Evolutionary conservation across 1,140 invertebrate genomes (phyloP).

Genomic region (Colletes gigas): DNA sequence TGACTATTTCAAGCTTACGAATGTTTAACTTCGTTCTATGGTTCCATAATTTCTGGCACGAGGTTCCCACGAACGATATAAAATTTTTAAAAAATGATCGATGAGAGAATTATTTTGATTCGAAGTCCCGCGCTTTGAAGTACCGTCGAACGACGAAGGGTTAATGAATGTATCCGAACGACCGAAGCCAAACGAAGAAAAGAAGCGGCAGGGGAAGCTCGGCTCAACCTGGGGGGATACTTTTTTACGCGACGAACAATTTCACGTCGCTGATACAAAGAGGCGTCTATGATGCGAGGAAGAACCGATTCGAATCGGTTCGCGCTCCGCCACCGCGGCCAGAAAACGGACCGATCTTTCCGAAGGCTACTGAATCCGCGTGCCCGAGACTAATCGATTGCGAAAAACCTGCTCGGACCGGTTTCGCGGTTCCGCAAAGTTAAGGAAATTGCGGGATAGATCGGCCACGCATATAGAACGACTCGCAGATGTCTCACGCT

Average conservation of each 20-base stretch:
- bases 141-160: no score
- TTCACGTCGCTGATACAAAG: constrained; percentile 21
- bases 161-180: constrained; percentile 13
- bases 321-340: constrained; percentile 22
- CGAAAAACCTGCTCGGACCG: constrained; percentile 59
- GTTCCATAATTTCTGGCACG: no score
- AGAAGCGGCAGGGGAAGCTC: neutral
- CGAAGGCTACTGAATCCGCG: constrained; percentile 42
- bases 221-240: constrained; percentile 28
- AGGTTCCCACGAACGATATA: no score
- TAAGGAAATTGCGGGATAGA: constrained; percentile 60
- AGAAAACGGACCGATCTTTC: constrained; percentile 54
- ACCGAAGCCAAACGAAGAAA: neutral
- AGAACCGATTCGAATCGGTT: constrained; percentile 58
- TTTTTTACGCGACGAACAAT: constrained; percentile 23
- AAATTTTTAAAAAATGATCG: no score
- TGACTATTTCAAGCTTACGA: no score
- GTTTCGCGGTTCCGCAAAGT: constrained; percentile 55
- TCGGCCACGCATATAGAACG: constrained; percentile 45
- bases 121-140: no score
- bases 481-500: neutral
- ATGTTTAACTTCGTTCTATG: no score
- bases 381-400: constrained; percentile 65
- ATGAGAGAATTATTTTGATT: no score
- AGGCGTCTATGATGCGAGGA: constrained; percentile 50